A percentile compares a stretch with the other conserved stretches of the same genome.
These are phyloP conservation scores for Lipotes vexillifer DNA, from an alignment of 2,113 vertebrate genomes.

Conservation along the genomic window DNA sequence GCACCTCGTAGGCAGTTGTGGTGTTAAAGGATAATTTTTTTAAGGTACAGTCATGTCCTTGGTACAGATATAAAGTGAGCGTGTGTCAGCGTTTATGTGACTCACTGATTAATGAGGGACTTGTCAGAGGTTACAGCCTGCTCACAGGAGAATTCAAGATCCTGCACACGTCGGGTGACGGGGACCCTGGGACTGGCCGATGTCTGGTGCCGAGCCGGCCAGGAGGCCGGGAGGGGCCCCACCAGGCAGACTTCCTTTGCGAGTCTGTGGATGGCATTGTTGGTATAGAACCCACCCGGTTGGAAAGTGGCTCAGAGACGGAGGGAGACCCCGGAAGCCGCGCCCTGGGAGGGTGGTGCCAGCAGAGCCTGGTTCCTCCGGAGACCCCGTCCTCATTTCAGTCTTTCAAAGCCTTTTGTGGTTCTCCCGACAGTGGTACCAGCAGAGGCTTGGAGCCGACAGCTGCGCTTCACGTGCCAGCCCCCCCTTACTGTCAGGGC, in stretches of 20 bases:
- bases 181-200: neutral
- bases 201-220: accelerated
- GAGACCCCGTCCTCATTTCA: neutral
- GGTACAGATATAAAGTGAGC: accelerated
- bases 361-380: neutral
- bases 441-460: neutral
- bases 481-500: neutral
- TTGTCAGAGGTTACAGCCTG: neutral
- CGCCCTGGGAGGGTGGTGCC: no score
- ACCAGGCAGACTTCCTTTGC: neutral
- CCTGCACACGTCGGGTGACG: accelerated
- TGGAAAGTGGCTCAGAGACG: neutral
- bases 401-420: neutral
- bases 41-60: neutral
- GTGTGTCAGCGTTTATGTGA: accelerated
- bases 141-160: accelerated
- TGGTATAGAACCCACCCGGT: no score
- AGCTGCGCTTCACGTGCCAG: neutral
- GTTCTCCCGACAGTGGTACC: neutral
- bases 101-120: accelerated
- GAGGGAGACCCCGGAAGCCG: neutral
- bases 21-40: accelerated
- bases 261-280: neutral
- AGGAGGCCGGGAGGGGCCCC: accelerated
- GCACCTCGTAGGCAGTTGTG: no score